Conservation (phyloP, 2,797 vertebrate species). For the Alosa sapidissima region DNA sequence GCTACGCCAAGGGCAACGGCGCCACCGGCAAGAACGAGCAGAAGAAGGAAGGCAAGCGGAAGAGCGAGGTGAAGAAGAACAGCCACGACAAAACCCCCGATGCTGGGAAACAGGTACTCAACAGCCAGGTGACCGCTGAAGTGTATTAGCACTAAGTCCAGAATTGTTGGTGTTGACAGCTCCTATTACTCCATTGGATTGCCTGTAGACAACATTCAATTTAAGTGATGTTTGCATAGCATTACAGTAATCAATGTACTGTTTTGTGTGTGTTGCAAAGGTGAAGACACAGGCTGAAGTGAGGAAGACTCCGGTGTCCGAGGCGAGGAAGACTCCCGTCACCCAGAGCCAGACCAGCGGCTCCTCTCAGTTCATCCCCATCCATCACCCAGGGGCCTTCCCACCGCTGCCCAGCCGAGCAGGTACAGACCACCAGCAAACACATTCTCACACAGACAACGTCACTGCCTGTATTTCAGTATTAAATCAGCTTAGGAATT, state of each 20-base stretch:
- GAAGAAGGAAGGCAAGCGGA: constrained; percentile 91
- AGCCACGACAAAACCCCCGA: constrained; percentile 80
- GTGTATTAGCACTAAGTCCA: background rate
- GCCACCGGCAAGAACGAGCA: constrained; percentile 77
- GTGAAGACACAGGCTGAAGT: constrained; percentile 89
- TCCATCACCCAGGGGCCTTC: constrained; percentile 95
- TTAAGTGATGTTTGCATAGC: background rate
- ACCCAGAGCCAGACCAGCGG: constrained; percentile 86
- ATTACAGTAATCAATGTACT: background rate
- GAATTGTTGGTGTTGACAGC: background rate
- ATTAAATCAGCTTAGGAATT: background rate
- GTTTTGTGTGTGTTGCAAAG: constrained; percentile 63
- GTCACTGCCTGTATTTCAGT: background rate
- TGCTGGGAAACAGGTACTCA: constrained; percentile 83
- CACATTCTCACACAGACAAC: background rate
- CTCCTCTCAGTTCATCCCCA: constrained; percentile 96
- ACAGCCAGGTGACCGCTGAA: background rate
- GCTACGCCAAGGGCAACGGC: constrained; percentile 78
- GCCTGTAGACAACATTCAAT: background rate
- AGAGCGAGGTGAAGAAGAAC: constrained; percentile 87
- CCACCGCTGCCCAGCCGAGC: constrained; percentile 93
- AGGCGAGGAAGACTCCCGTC: constrained; percentile 91
- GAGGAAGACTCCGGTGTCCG: constrained; percentile 93
- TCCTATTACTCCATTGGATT: background rate
- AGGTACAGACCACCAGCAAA: constrained; percentile 68